Evolutionary conservation across 2,113 vertebrate species (phyloP).

Genomic region (Rhinoderma darwinii): DNA sequence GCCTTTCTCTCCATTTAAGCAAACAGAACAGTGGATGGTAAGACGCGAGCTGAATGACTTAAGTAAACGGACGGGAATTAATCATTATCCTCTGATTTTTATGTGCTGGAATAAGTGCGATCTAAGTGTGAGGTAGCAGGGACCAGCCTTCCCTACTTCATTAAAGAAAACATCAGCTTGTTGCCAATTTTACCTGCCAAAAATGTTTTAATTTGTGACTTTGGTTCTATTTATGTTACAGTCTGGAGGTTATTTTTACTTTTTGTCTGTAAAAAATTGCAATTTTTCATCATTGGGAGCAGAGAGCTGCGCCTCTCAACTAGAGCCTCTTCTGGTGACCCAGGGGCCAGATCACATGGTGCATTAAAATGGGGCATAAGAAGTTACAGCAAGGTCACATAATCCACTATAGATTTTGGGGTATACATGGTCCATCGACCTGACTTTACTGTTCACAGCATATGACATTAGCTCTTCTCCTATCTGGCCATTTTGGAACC

Average conservation of each 20-base stretch:
- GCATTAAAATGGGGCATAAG: not conserved
- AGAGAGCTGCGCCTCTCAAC: not conserved
- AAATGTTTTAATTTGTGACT: conserved; percentile 23
- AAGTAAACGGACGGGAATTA: conserved; percentile 37
- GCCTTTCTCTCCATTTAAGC: conserved; percentile 30
- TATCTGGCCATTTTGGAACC: no score
- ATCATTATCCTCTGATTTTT: conserved; percentile 39
- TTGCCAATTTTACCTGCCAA: conserved; percentile 42
- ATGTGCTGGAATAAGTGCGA: conserved; percentile 42
- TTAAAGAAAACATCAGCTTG: conserved; percentile 48
- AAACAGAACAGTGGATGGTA: conserved; percentile 20
- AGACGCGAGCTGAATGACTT: conserved; percentile 14
- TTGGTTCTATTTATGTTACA: conserved; percentile 41
- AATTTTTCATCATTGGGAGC: not conserved
- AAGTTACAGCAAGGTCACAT: not conserved
- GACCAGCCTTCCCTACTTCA: not conserved
- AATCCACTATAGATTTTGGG: not conserved
- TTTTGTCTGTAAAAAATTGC: not conserved
- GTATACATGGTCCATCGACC: not conserved
- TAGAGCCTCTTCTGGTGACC: no score
- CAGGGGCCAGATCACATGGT: not conserved
- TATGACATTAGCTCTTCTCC: not conserved
- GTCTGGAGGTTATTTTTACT: conserved; percentile 23
- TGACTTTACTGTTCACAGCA: not conserved
- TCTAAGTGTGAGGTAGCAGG: conserved; percentile 40